Conservation (phyloP, 2,113 vertebrate genomes). For the Poeciliopsis occidentalis region DNA sequence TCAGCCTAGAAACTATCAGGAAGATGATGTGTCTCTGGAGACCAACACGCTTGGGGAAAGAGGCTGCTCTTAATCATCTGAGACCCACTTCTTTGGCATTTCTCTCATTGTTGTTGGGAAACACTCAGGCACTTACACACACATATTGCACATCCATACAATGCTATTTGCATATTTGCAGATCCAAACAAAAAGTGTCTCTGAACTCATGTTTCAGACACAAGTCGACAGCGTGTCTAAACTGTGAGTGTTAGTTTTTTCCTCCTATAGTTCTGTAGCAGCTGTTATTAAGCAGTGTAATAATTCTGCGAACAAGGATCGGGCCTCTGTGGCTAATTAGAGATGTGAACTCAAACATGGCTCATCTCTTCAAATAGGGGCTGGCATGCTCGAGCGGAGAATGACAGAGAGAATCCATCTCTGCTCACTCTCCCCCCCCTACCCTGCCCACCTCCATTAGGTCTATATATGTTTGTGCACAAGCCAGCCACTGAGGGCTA, state of each 20-base stretch:
- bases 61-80: constrained; percentile 74
- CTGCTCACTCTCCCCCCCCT: constrained; percentile 32
- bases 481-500: constrained; percentile 48
- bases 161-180: constrained; percentile 67
- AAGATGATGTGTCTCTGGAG: constrained; percentile 77
- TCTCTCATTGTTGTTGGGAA: constrained; percentile 54
- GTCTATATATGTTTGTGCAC: constrained; percentile 41
- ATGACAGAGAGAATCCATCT: constrained; percentile 72
- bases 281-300: constrained; percentile 52
- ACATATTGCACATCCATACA: constrained; percentile 32
- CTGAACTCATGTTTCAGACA: constrained; percentile 47
- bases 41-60: constrained; percentile 66
- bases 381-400: constrained; percentile 66
- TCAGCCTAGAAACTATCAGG: constrained; percentile 73
- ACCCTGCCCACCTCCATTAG: constrained; percentile 32
- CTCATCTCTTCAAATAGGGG: constrained; percentile 68
- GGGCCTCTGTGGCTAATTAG: constrained; percentile 72
- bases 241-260: constrained; percentile 47
- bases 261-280: constrained; percentile 35
- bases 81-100: constrained; percentile 74
- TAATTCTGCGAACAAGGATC: constrained; percentile 52
- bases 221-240: constrained; percentile 28
- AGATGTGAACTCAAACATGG: constrained; percentile 62
- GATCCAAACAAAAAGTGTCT: constrained; percentile 56
- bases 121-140: constrained; percentile 22